These are phyloP conservation scores for Nomada flava DNA, from an alignment of 2,888 invertebrate genomes.

Conservation along the genomic window DNA sequence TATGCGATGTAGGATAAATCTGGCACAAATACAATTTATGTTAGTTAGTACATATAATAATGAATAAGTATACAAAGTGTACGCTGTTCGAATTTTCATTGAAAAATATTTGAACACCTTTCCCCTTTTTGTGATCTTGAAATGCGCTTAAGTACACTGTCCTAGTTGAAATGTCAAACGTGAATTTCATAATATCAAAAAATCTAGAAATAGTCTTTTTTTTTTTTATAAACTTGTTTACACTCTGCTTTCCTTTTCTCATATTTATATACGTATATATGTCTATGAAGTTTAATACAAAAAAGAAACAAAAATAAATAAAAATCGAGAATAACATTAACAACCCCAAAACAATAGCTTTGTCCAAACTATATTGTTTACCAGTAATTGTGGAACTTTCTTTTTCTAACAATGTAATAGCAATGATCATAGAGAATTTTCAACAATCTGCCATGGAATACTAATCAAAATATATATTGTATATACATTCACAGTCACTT, in stretches of 20 bases:
- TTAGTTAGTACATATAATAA: slow-evolving; percentile 58
- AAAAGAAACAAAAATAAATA: slow-evolving; percentile 45
- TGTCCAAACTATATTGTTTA: slow-evolving; percentile 70
- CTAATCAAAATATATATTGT: slow-evolving; percentile 80
- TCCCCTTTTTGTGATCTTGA: slow-evolving; percentile 17
- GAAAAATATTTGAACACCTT: slow-evolving; percentile 46
- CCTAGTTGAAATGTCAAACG: slow-evolving; percentile 16
- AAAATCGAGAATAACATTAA: slow-evolving; percentile 51
- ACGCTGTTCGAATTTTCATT: slow-evolving; percentile 29
- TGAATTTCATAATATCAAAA: slow-evolving; percentile 31
- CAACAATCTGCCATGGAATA: slow-evolving; percentile 81
- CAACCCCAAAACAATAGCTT: slow-evolving; percentile 59
- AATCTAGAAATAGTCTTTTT: slow-evolving; percentile 30
- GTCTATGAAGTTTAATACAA: slow-evolving; percentile 37
- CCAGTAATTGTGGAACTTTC: slow-evolving; percentile 74
- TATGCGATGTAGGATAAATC: slow-evolving; percentile 66
- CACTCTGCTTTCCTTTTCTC: slow-evolving; percentile 8
- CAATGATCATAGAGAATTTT: slow-evolving; percentile 69
- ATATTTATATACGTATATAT: not conserved
- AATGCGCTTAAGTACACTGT: slow-evolving; percentile 35
- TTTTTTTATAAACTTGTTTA: slow-evolving; percentile 17
- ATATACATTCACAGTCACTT: slow-evolving; percentile 78
- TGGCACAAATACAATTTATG: slow-evolving; percentile 73
- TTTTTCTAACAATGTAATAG: slow-evolving; percentile 78
- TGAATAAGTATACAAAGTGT: slow-evolving; percentile 54